Evolutionary conservation across 2,113 vertebrate genomes (phyloP), one percentile per base, ranked within the genome.

Genomic region (Cochlearius cochlearius): DNA sequence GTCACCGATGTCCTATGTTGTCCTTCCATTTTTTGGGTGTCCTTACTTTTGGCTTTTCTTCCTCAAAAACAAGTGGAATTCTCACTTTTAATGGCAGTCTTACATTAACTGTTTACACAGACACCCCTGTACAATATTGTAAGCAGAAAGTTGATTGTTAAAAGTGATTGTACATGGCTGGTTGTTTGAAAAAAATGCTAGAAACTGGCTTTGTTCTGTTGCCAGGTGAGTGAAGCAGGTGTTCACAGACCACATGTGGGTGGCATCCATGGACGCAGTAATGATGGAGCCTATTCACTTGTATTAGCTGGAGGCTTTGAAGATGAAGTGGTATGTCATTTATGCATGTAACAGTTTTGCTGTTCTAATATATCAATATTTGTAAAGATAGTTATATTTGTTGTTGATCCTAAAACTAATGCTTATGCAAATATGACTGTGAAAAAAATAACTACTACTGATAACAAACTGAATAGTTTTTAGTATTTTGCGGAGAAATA

Each of bases 161-260:
- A 20, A 83, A 77, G 36, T 58, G 25, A 36, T 38, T 81, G 60
- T 93, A 32, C 32, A 4, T 68, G 27, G 4, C 55, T 43, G 6
- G 2, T 29, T 69, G 10, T 59, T 84, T 25, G 27, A 74, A 53
- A 71, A 77, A 56, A 43, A 7, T 52, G 22, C 68, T 71, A 56
- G 58, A 62, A 63, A 66, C 18, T 92, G 49, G 19, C 12, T 81
- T 96, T 91, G 95, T 95, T 96, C 32, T 78, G 52, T 93, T 93
- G 59, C 49, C 74, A 99, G 99, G 99, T 99, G 97, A 99, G 99
- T 8, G 99, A 99, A 98, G 99, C 99, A 14, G 99, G 99, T 55
- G 99, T 99, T 85, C 99, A 99, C 96, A 98, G 99, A 79, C 99
- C 99, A 20, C 99, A 99, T 50, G 99, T 99, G 45, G 99, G 99